Conservation (phyloP, 2,888 invertebrate genomes). For the Nymphalis c-album region DNA sequence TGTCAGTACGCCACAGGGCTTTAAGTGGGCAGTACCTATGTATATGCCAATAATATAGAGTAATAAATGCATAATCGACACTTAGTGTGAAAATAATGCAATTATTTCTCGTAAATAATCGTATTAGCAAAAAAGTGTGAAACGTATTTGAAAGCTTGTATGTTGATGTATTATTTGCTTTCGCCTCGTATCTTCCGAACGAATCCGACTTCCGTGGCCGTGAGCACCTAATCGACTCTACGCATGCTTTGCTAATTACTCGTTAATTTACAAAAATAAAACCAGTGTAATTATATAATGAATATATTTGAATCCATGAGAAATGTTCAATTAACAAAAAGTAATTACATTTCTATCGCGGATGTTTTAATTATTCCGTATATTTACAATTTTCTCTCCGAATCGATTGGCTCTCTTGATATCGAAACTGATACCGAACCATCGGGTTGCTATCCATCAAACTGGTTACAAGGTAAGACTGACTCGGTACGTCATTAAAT, state of each 20-base stretch:
- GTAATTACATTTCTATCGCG: not conserved
- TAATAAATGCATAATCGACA: no score
- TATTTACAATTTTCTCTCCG: constrained; percentile 46
- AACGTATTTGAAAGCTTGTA: not conserved
- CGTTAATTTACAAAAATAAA: not conserved
- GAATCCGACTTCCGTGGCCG: constrained; percentile 28
- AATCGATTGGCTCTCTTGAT: constrained; percentile 56
- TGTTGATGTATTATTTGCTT: not conserved
- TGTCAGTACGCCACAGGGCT: no score
- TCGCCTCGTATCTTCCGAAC: not conserved
- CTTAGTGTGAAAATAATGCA: not conserved
- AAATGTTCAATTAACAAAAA: constrained; percentile 24
- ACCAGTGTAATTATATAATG: constrained; percentile 13
- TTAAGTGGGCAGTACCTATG: no score
- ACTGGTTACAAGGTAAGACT: constrained; percentile 56
- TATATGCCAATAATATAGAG: no score
- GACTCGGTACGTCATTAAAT: constrained; percentile 72
- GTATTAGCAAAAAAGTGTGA: not conserved
- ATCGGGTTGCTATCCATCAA: constrained; percentile 69
- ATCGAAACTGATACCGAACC: constrained; percentile 53
- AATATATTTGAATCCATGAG: constrained; percentile 19
- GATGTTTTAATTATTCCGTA: constrained; percentile 11
- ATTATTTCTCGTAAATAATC: not conserved
- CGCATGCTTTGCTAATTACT: not conserved
- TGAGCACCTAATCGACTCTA: constrained; percentile 10